Evolutionary conservation across 1,140 invertebrate genomes (phyloP), one percentile per base, ranked within the genome.

Genomic region (Druon quercuslanigerum): DNA sequence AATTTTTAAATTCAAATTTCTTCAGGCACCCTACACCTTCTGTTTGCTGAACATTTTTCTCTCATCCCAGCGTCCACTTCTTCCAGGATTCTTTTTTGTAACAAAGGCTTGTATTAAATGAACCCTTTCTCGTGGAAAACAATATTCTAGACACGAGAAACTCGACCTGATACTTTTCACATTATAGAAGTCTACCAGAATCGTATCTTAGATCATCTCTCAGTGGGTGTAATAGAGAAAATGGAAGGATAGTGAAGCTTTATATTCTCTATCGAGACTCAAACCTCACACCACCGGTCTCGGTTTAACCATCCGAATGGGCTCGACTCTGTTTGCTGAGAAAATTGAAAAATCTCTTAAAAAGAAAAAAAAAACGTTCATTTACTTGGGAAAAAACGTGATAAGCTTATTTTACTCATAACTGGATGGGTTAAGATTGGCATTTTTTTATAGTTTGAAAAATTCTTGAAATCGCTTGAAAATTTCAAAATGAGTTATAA

Each of bases 331-430:
- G 74, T 71, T 66, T 73, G 80, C 70, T 70, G 75, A 75, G 79
- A 85, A 86, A 84, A 86, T 86, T 86, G 84, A 79, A 84, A 85
- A 85, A 80, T 80, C 79, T 79, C 79, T 82, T 81, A 85, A 86
- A 86, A 86, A 73, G 84, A 81, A 77, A 79, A 85, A 84, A 85
- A 86, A 82, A 85, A 84, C 85, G 85, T 85, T 86, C 85, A 85
- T 84, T 85, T 86, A 86, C 82, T 79, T 72, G 50, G 74, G 73
- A 74, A 20, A 5, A 66, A 66, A 20, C 4, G 25, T 1, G 11
- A 5, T 5, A 25, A 13, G 40, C 7, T 19, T 51, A 33, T 33
- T 33, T 33, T 5, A 33, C 4, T 33, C 25, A 33, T 33, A 33
- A 33, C 25, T 33, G 25, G 25, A 5, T 33, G 25, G 25, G 2